phyloP scores from a whole-genome alignment of 2,113 vertebrate genomes.

The Sinocyclocheilus anophthalmus region DNA sequence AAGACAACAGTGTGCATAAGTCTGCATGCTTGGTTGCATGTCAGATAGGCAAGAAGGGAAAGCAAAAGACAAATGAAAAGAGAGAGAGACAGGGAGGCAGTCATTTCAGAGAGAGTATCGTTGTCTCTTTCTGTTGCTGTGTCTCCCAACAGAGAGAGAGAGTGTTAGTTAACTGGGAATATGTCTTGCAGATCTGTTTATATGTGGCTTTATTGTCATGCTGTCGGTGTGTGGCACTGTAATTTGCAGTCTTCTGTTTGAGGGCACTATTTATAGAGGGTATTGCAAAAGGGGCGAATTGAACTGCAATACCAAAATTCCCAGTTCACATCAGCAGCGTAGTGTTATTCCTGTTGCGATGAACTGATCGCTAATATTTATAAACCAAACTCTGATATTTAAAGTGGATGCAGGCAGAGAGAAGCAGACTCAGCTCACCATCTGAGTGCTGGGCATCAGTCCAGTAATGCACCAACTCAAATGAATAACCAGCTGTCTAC shows the following conservation, averaged over 20 bases:
- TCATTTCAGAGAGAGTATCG: slow-evolving; percentile 31
- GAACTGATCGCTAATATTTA: slow-evolving; percentile 2
- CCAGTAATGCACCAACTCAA: slow-evolving; percentile 42
- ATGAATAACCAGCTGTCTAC: slow-evolving; percentile 47
- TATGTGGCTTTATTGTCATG: slow-evolving; percentile 48
- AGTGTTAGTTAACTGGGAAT: slow-evolving; percentile 26
- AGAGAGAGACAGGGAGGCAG: slow-evolving; percentile 38
- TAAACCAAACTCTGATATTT: slow-evolving; percentile 20
- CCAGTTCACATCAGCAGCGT: slow-evolving; percentile 11
- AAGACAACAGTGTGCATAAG: slow-evolving; percentile 50
- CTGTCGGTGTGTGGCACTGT: slow-evolving; percentile 42
- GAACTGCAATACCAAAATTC: slow-evolving; percentile 32
- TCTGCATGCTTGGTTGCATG: slow-evolving; percentile 65
- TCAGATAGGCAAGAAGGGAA: slow-evolving; percentile 40
- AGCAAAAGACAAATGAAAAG: slow-evolving; percentile 5
- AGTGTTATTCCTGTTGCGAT: slow-evolving; percentile 4
- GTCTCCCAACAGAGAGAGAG: slow-evolving; percentile 29
- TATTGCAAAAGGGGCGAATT: slow-evolving; percentile 38
- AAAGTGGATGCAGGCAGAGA: slow-evolving; percentile 33
- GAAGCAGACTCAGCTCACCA: slow-evolving; percentile 37
- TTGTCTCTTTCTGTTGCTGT: slow-evolving; percentile 32
- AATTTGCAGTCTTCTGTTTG: slow-evolving; percentile 45
- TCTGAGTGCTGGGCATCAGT: slow-evolving; percentile 39
- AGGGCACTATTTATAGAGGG: slow-evolving; percentile 38
- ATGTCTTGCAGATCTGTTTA: slow-evolving; percentile 37